Percentiles rank a stretch among this genome's conserved stretches.
phyloP scores from a whole-genome alignment of 2,797 vertebrate species.

The Parotocinclus haroldoi region DNA sequence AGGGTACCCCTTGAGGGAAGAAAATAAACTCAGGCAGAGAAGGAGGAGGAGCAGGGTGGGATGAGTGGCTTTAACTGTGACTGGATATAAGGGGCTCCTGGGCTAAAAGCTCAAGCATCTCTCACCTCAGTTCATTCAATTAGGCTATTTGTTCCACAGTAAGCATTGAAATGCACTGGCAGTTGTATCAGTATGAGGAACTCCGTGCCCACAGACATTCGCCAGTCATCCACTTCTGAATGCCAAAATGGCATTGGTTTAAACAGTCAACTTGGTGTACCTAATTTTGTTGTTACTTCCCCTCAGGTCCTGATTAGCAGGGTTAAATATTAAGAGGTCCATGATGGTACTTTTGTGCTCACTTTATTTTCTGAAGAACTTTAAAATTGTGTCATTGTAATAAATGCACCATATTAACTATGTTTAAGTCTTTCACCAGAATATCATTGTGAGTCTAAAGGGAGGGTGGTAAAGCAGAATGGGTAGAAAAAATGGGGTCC shows the following conservation, averaged over 20 bases:
- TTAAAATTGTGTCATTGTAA: too few species aligned
- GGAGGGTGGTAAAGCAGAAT: constrained; percentile 17
- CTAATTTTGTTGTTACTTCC: constrained; percentile 35
- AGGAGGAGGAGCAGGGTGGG: constrained; percentile 14
- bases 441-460: too few species aligned
- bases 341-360: constrained; percentile 73
- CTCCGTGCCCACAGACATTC: constrained; percentile 68
- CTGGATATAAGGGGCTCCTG: constrained; percentile 58
- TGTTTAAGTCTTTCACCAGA: too few species aligned
- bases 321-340: constrained; percentile 65
- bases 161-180: constrained; percentile 78
- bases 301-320: constrained; percentile 65
- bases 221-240: constrained; percentile 68
- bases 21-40: constrained; percentile 31
- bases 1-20: constrained; percentile 68
- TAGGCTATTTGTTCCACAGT: constrained; percentile 74
- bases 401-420: too few species aligned
- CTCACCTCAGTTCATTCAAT: constrained; percentile 70
- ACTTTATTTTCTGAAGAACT: too few species aligned
- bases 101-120: constrained; percentile 71
- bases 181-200: constrained; percentile 71
- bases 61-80: constrained; percentile 60
- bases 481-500: constrained; percentile 64
- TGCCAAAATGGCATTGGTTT: constrained; percentile 75
- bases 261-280: constrained; percentile 55